A percentile compares a stretch with the other conserved stretches of the same genome.
These are phyloP conservation scores for Virgularia gustaviana DNA, from an alignment of 92 coral and sea anemone genomes.

Conservation along the genomic window DNA sequence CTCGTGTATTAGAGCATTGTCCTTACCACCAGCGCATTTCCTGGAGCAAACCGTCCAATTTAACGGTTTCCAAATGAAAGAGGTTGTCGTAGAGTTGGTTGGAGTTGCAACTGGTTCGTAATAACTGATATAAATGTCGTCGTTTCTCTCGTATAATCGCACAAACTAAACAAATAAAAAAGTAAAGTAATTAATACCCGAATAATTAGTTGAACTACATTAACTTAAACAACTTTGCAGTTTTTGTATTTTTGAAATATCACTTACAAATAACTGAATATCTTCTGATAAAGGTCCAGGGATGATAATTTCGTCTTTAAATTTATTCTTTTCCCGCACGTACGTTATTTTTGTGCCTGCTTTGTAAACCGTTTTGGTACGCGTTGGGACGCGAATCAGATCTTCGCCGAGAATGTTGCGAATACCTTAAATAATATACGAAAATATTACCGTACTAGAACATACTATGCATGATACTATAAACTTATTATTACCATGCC, in stretches of 20 bases:
- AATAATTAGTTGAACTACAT: too few relatives aligned
- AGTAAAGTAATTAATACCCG: too few relatives aligned
- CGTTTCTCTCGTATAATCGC: slow-evolving; percentile 35
- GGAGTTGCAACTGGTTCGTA: slow-evolving; percentile 23
- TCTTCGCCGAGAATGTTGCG: slow-evolving; percentile 14
- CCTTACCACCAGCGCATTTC: slow-evolving; percentile 59
- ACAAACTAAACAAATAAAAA: slow-evolving; percentile 33
- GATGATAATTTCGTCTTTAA: slow-evolving; percentile 58
- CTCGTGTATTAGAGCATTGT: neutral
- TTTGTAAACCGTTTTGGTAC: slow-evolving; percentile 23
- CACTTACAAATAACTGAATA: slow-evolving; percentile 63
- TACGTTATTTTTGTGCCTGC: slow-evolving; percentile 77
- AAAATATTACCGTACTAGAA: neutral
- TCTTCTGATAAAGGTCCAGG: slow-evolving; percentile 64
- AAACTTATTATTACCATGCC: neutral
- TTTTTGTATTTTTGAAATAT: too few relatives aligned
- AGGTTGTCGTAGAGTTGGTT: neutral
- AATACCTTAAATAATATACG: neutral
- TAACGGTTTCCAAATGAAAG: slow-evolving; percentile 51
- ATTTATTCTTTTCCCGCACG: slow-evolving; percentile 50
- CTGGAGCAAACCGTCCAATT: slow-evolving; percentile 56
- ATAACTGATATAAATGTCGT: slow-evolving; percentile 26
- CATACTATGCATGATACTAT: neutral
- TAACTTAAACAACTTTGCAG: neutral
- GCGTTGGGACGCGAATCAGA: slow-evolving; percentile 16